Percentiles rank a stretch among this genome's conserved stretches.
Conservation (phyloP, 2,113 vertebrate genomes). For the Dryoscopus gambensis region DNA sequence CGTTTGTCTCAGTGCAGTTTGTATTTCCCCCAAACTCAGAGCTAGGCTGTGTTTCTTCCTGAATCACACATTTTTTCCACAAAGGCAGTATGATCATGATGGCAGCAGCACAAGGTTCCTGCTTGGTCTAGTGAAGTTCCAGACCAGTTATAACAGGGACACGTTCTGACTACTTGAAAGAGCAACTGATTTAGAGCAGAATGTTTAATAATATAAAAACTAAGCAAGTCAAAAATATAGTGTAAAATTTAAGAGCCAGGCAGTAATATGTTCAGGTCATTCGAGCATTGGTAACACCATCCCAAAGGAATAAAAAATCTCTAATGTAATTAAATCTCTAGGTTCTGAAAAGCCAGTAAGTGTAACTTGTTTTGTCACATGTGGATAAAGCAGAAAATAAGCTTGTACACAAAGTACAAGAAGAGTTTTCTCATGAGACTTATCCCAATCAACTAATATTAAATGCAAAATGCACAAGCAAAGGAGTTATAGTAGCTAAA, state of each 20-base stretch:
- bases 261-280: neutral
- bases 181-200: neutral
- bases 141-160: neutral
- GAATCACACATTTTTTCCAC: neutral
- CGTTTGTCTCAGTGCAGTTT: neutral
- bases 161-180: neutral
- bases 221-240: neutral
- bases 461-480: neutral
- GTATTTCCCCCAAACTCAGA: neutral
- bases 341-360: neutral
- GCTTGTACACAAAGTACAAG: neutral
- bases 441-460: neutral
- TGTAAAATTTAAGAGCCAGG: neutral
- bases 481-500: neutral
- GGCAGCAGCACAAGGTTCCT: neutral
- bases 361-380: neutral
- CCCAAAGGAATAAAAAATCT: neutral
- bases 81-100: neutral
- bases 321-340: conserved; percentile 2
- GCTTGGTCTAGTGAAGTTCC: neutral
- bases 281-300: neutral
- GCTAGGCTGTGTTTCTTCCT: neutral
- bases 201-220: neutral
- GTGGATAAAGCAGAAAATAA: neutral
- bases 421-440: neutral